phyloP scores from a whole-genome alignment of 2,888 invertebrate species.

The Thalpophila matura region DNA sequence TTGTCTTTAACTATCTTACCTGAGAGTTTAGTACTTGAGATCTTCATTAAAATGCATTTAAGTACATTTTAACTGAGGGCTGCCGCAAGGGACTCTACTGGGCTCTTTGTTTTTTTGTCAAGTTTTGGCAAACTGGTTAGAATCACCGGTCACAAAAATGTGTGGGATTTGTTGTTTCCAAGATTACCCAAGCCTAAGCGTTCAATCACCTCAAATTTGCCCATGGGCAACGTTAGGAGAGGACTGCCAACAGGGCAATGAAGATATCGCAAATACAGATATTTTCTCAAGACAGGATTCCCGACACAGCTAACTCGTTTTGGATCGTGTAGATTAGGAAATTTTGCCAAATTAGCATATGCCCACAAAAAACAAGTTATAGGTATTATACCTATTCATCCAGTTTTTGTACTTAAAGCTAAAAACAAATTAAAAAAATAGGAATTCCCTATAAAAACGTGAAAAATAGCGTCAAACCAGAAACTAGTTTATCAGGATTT shows the following conservation, averaged over 20 bases:
- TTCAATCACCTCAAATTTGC: neutral
- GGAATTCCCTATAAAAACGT: conserved; percentile 35
- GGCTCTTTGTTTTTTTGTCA: neutral
- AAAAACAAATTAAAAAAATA: conserved; percentile 30
- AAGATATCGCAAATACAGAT: neutral
- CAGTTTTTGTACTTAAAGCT: conserved; percentile 20
- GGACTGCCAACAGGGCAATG: neutral
- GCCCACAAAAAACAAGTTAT: conserved; percentile 18
- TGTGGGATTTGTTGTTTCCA: neutral
- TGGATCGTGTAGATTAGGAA: conserved; percentile 1
- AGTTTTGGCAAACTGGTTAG: neutral
- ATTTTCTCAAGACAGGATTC: neutral
- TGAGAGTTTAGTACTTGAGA: neutral
- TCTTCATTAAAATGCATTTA: neutral
- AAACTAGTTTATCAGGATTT: conserved; percentile 47
- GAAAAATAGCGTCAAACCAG: conserved; percentile 15
- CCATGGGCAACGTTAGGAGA: neutral
- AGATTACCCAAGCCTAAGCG: neutral
- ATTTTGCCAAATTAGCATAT: neutral
- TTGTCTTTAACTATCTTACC: neutral
- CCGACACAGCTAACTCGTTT: neutral
- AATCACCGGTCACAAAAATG: neutral
- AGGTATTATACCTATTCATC: neutral
- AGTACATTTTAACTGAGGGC: neutral
- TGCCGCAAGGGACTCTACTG: conserved; percentile 31